These are phyloP conservation scores for Meteorus sp. DNA, from an alignment of 1,140 invertebrate genomes.

Conservation along the genomic window DNA sequence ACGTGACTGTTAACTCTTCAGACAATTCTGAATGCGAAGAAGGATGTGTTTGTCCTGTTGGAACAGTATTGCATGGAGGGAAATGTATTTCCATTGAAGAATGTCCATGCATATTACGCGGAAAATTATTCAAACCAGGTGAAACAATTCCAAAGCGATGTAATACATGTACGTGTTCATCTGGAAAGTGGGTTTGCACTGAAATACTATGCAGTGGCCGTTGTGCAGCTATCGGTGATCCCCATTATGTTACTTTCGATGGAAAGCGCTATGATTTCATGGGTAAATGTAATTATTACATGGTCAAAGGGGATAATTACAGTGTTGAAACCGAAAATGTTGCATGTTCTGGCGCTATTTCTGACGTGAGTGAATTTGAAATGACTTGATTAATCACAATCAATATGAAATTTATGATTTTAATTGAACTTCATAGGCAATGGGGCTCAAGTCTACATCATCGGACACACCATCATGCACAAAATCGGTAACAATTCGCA, in stretches of 20 bases:
- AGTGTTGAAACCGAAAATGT: constrained; percentile 81
- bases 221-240: constrained; percentile 82
- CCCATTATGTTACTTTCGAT: constrained; percentile 90
- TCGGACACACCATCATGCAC: constrained; percentile 76
- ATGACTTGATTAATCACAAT: neutral
- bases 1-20: constrained; percentile 32
- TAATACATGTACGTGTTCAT: constrained; percentile 76
- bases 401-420: neutral
- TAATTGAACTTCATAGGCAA: constrained; percentile 55
- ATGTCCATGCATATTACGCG: constrained; percentile 80
- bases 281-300: constrained; percentile 84
- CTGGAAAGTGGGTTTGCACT: constrained; percentile 80
- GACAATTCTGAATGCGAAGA: constrained; percentile 69
- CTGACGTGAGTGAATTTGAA: constrained; percentile 64
- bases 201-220: constrained; percentile 71
- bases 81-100: constrained; percentile 71
- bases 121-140: constrained; percentile 75
- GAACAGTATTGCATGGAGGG: constrained; percentile 70
- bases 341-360: constrained; percentile 76
- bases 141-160: constrained; percentile 76
- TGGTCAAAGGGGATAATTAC: constrained; percentile 70
- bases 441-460: constrained; percentile 65
- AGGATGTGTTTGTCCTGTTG: constrained; percentile 83
- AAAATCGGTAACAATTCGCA: constrained; percentile 71
- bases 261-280: constrained; percentile 84